A percentile compares a stretch with the other conserved stretches of the same genome.
Conservation (phyloP, 2,888 invertebrate genomes). For the Megastigmus dorsalis region DNA sequence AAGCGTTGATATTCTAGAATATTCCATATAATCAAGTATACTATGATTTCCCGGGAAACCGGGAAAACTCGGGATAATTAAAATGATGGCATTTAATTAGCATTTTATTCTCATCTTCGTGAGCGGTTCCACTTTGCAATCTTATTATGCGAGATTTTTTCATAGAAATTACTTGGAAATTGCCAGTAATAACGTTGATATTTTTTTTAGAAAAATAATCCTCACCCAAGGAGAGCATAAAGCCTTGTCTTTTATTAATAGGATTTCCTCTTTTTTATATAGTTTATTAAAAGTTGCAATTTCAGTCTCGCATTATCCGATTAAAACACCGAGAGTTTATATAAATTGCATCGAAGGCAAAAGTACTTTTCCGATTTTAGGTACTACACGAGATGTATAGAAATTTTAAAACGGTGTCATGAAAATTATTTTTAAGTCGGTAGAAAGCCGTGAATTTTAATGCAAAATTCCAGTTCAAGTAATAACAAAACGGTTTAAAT, state of each 20-base stretch:
- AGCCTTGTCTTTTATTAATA: too few species aligned
- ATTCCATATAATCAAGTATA: conserved; percentile 30
- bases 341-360: too few species aligned
- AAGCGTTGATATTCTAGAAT: not conserved
- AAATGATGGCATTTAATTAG: conserved; percentile 34
- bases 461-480: too few species aligned
- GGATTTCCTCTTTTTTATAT: too few species aligned
- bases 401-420: too few species aligned
- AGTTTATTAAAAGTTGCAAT: not conserved
- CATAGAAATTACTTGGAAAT: conserved; percentile 15
- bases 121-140: conserved; percentile 5
- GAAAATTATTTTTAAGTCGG: too few species aligned
- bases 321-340: too few species aligned
- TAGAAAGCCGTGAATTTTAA: too few species aligned
- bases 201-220: not conserved
- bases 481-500: too few species aligned
- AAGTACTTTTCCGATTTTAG: too few species aligned
- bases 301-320: too few species aligned
- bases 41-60: conserved; percentile 10
- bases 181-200: conserved; percentile 1
- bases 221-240: not conserved
- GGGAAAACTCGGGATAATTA: conserved; percentile 28
- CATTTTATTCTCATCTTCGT: conserved; percentile 32
- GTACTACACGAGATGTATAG: too few species aligned
- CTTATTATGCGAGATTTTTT: conserved; percentile 27